These are phyloP conservation scores for Temnothorax nylanderi DNA, from an alignment of 1,140 invertebrate genomes.

Conservation along the genomic window DNA sequence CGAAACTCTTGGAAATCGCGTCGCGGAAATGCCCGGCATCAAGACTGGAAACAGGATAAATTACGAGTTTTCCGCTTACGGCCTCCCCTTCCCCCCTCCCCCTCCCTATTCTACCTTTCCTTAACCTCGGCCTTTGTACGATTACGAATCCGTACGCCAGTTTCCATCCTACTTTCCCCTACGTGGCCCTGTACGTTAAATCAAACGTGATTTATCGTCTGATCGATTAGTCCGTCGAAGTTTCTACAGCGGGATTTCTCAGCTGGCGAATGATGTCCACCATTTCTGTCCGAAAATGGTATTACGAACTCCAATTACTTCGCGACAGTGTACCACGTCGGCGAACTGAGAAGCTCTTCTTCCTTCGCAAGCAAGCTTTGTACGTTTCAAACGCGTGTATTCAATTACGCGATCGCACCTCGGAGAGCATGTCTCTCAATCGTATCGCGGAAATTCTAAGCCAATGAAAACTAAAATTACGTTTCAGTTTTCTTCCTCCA, in stretches of 20 bases:
- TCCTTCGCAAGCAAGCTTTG: not conserved
- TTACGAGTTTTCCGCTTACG: constrained; percentile 76
- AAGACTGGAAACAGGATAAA: constrained; percentile 75
- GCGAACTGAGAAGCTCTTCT: not conserved
- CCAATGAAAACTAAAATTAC: not conserved
- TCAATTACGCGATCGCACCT: constrained; percentile 25
- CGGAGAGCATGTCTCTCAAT: not conserved
- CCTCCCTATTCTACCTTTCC: constrained; percentile 19
- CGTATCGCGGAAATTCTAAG: constrained; percentile 3
- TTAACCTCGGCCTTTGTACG: constrained; percentile 62
- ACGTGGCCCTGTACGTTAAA: constrained; percentile 21
- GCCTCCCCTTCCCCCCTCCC: constrained; percentile 35
- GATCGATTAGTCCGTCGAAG: constrained; percentile 56
- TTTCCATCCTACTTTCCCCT: constrained; percentile 61
- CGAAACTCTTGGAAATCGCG: constrained; percentile 71
- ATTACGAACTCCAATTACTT: constrained; percentile 51
- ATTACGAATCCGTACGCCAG: constrained; percentile 65
- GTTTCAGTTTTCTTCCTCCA: not conserved
- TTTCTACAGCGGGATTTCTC: constrained; percentile 18
- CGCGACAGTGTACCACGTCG: not conserved
- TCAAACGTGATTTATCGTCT: constrained; percentile 60
- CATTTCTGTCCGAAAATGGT: constrained; percentile 46
- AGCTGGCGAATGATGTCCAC: constrained; percentile 22
- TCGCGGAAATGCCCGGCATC: constrained; percentile 69
- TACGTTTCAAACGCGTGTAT: not conserved